Evolutionary conservation across 2,797 vertebrate genomes (phyloP).

Genomic region (Acanthurus lineatus): DNA sequence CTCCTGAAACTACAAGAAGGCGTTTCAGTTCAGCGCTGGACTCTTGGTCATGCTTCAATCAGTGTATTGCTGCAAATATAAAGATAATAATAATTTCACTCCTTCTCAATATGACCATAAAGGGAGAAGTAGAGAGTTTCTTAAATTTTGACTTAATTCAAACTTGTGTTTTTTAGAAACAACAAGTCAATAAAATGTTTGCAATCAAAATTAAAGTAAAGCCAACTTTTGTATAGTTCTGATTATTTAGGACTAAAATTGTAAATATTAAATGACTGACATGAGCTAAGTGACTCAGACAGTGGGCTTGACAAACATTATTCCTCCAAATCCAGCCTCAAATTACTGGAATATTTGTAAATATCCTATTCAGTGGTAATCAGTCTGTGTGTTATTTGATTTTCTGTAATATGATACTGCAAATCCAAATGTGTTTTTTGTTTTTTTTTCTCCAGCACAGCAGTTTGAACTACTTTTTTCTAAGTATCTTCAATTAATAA

Average conservation of each 20-base stretch:
- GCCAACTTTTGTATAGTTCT: not conserved
- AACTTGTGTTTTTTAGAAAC: not conserved
- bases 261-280: not conserved
- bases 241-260: not conserved
- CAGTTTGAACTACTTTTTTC: constrained; percentile 17
- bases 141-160: not conserved
- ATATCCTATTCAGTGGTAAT: not conserved
- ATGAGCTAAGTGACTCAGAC: not conserved
- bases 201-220: not conserved
- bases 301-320: constrained; percentile 6
- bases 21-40: constrained; percentile 23
- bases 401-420: constrained; percentile 27
- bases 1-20: constrained; percentile 45
- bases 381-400: not conserved
- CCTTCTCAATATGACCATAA: not conserved
- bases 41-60: constrained; percentile 11
- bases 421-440: constrained; percentile 19
- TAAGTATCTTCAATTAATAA: constrained; percentile 38
- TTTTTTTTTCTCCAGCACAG: constrained; percentile 20
- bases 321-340: not conserved
- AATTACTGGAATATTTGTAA: not conserved
- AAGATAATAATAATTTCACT: constrained; percentile 11
- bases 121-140: not conserved
- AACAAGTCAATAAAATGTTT: not conserved
- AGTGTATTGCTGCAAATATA: constrained; percentile 7